phyloP scores from a whole-genome alignment of 2,888 invertebrate species.

The Hyposoter didymator region DNA sequence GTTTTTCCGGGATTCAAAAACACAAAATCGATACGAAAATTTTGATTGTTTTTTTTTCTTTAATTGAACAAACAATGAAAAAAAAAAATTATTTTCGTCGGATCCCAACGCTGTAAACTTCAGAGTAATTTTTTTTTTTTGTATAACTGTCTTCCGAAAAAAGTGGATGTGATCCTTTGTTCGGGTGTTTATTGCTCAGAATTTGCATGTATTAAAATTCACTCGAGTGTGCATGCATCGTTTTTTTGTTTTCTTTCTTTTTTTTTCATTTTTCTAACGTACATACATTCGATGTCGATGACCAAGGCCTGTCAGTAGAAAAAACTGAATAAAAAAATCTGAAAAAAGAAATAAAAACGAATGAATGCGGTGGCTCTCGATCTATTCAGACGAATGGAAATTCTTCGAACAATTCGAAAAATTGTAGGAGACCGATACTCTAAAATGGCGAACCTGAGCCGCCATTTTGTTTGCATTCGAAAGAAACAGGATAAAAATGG shows the following conservation, averaged over 20 bases:
- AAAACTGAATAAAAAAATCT: neutral
- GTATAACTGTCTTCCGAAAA: neutral
- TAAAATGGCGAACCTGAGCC: neutral
- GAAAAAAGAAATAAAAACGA: neutral
- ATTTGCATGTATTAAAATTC: slow-evolving; percentile 10
- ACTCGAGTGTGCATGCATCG: neutral
- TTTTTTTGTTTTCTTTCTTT: neutral
- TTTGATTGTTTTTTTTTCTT: neutral
- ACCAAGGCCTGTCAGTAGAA: slow-evolving; percentile 52
- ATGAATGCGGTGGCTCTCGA: slow-evolving; percentile 26
- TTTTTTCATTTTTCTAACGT: slow-evolving; percentile 26
- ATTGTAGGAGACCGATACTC: neutral
- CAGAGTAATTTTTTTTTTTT: neutral
- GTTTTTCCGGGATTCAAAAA: neutral
- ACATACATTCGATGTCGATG: slow-evolving; percentile 63
- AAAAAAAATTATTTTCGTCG: no score
- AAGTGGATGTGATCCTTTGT: neutral
- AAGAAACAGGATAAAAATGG: neutral
- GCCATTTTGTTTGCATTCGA: neutral
- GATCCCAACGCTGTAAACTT: no score
- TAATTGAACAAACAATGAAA: no score
- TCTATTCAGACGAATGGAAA: neutral
- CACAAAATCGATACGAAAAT: neutral
- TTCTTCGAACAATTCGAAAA: no score
- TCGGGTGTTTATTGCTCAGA: slow-evolving; percentile 30